A percentile compares a stretch with the other conserved stretches of the same genome.
Evolutionary conservation across 2,113 vertebrate species (phyloP).

Genomic region (Falcunculus frontatus): DNA sequence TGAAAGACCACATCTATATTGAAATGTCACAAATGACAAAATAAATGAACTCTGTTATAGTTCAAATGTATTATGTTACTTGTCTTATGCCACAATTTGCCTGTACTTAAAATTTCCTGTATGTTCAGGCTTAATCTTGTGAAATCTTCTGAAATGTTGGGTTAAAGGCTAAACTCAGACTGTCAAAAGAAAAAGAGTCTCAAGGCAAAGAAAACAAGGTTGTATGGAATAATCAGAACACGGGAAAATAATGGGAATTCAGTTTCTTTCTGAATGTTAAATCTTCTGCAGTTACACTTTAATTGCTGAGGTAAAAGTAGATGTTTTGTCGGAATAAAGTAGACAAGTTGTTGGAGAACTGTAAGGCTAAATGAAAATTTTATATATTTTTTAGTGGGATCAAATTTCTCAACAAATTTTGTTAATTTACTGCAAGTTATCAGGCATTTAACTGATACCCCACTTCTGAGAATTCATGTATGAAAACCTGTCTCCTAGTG

Average conservation of each 20-base stretch:
- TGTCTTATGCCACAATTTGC: neutral
- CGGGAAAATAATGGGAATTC: neutral
- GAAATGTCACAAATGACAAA: neutral
- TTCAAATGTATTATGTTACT: neutral
- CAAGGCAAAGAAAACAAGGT: neutral
- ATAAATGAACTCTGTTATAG: neutral
- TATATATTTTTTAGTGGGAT: neutral
- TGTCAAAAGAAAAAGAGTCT: neutral
- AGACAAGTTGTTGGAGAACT: neutral
- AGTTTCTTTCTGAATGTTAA: neutral
- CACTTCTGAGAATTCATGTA: neutral
- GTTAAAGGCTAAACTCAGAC: neutral
- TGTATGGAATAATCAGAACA: neutral
- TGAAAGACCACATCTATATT: neutral
- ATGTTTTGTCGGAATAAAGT: neutral
- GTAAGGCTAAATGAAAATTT: neutral
- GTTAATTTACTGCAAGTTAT: neutral
- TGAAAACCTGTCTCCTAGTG: neutral
- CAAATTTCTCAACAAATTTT: neutral
- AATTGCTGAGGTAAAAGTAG: neutral
- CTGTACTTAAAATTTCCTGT: neutral
- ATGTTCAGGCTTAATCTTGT: neutral
- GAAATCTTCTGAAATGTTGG: neutral
- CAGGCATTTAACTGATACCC: neutral
- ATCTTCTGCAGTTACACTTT: neutral